Evolutionary conservation across 2,797 vertebrate species (phyloP), one percentile per base, ranked within the genome.

Genomic region (Cephalopachus bancanus): DNA sequence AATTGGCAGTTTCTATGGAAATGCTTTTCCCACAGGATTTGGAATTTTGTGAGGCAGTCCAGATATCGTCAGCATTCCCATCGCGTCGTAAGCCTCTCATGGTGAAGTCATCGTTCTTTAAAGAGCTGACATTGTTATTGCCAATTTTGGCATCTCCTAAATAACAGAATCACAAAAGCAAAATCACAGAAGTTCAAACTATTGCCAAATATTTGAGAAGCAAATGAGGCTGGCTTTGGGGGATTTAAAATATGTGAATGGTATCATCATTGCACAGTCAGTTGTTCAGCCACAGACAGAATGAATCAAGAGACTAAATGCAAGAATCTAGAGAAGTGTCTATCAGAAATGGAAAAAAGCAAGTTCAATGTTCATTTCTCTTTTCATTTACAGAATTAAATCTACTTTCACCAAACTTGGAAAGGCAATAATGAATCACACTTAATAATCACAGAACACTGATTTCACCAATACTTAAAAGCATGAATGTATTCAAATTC

Each of bases 81-180:
- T 98, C 98, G 12, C 97, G 98, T 0, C 98, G 69, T 28, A 98
- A 92, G 44, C 97, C 96, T 93, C 97, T 97, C 97, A 98, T 12
- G 24, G 24, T 88, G 76, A 98, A 98, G 81, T 98, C 98, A 7
- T 98, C 98, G 0, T 90, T 98, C 95, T 98, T 98, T 95, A 97
- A 96, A 51, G 98, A 89, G 84, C 30, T 97, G 91, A 97, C 94
- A 3, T 2, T 98, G 97, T 44, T 98, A 97, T 53, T 98, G 91
- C 98, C 98, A 17, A 98, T 98, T 95, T 98, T 98, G 0, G 98
- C 98, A 8, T 99, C 98, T 1, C 98, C 99, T 99, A 96, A 93
- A 14, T 60, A 91, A 96, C n/a, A 98, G 93, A 98, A 98, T 76
- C 81, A 97, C 76, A 97, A 86, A 95, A 91, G 92, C 79, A 95